These are phyloP conservation scores for Acleris cristana DNA, from an alignment of 2,888 invertebrate species.

Conservation along the genomic window DNA sequence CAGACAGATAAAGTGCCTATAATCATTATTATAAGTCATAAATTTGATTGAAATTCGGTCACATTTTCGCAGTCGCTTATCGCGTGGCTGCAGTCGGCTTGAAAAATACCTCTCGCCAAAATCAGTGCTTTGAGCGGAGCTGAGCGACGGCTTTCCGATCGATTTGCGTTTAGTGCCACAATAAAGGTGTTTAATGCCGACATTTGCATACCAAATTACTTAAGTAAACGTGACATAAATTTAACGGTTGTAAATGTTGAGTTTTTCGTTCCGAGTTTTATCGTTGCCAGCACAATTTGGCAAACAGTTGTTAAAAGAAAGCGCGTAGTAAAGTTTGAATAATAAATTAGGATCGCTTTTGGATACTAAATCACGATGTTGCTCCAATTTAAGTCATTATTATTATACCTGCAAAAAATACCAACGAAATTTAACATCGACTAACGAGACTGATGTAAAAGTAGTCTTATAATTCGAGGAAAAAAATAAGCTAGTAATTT, in stretches of 20 bases:
- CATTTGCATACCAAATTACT: slow-evolving; percentile 70
- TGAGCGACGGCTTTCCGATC: slow-evolving; percentile 68
- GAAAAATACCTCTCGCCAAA: slow-evolving; percentile 73
- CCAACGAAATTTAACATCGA: too few relatives aligned
- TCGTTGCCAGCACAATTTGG: slow-evolving; percentile 25
- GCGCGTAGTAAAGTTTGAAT: slow-evolving; percentile 8
- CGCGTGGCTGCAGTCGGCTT: slow-evolving; percentile 78
- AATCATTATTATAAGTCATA: slow-evolving; percentile 83
- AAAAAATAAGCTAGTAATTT: too few relatives aligned
- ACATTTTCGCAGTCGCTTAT: slow-evolving; percentile 79
- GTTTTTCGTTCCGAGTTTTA: slow-evolving; percentile 31
- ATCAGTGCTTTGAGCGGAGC: slow-evolving; percentile 64
- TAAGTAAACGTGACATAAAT: slow-evolving; percentile 55
- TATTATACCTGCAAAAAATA: too few relatives aligned
- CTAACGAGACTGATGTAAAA: too few relatives aligned
- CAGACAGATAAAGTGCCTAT: slow-evolving; percentile 78
- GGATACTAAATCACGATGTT: not conserved
- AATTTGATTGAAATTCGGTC: slow-evolving; percentile 83
- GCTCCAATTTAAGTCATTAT: too few relatives aligned
- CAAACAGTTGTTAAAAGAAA: slow-evolving; percentile 29
- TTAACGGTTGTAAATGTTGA: slow-evolving; percentile 45
- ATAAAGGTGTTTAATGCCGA: slow-evolving; percentile 72
- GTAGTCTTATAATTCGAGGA: too few relatives aligned
- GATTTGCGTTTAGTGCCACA: slow-evolving; percentile 77
- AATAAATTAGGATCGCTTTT: not conserved